Evolutionary conservation across 2,888 invertebrate genomes (phyloP).

Genomic region (Erebia palarica): DNA sequence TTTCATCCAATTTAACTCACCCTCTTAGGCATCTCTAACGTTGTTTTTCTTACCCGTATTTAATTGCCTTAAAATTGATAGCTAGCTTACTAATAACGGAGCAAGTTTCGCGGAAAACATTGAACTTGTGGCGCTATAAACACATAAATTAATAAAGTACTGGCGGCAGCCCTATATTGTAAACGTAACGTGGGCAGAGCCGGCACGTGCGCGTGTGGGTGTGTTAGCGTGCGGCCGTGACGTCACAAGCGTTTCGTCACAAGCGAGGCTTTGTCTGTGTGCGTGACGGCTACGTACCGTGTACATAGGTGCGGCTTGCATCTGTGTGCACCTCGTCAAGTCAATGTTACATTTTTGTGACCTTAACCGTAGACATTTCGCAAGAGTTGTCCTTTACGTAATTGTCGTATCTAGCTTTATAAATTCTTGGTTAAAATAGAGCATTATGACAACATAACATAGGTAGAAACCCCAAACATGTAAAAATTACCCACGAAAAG

Average conservation of each 20-base stretch:
- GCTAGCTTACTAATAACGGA: too few species aligned
- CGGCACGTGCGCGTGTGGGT: constrained; percentile 70
- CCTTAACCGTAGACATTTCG: constrained; percentile 72
- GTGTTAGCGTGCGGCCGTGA: constrained; percentile 76
- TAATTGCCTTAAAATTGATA: too few species aligned
- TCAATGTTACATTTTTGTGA: constrained; percentile 81
- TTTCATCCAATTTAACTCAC: too few species aligned
- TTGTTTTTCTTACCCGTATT: too few species aligned
- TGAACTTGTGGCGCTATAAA: not conserved
- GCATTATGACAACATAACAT: not conserved
- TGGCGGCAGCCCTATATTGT: constrained; percentile 17
- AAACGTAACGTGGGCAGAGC: constrained; percentile 62
- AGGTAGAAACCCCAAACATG: too few species aligned
- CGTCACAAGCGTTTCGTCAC: constrained; percentile 66
- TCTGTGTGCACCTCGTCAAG: constrained; percentile 55
- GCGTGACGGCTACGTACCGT: constrained; percentile 42
- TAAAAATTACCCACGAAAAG: not conserved
- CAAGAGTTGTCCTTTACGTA: constrained; percentile 64
- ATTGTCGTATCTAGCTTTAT: constrained; percentile 41
- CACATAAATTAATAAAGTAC: not conserved
- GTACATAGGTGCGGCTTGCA: constrained; percentile 49
- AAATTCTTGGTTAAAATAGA: constrained; percentile 17
- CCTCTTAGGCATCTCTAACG: too few species aligned
- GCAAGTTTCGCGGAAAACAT: too few species aligned
- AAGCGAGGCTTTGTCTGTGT: constrained; percentile 54